Base-by-base conservation (phyloP, 1,140 invertebrate species). In the Dendroctonus valens region DNA sequence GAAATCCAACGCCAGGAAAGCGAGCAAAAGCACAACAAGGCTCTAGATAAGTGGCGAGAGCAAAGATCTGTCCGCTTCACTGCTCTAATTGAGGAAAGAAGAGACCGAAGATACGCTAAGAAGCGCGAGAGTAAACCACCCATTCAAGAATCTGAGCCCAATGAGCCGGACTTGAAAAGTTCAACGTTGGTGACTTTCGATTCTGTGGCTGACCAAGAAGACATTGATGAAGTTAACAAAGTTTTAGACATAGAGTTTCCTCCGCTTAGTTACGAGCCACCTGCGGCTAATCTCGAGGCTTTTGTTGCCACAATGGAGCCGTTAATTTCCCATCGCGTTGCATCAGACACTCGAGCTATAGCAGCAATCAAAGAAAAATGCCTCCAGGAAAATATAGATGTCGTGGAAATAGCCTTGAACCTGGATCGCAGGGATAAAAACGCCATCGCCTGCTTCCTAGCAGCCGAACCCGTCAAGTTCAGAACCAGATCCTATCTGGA, bases 401-500 rank as follows among this genome's bases (percentile, higher is more conserved):
- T 78, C 39, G 40, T 78, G 5, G 68, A 77, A 46, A 46, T 86
- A 0, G 69, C 83, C 62, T 75, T 76, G 0, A 75, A 77, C 41
- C 76, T 75, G 58, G 65, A 74, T 6, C 12, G 68, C 4, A 54
- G 73, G 11, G 62, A 74, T 5, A 78, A 77, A 72, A 75, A 83
- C 14, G 69, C 78, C 6, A 74, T 78, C 64, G 67, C 72, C 38
- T 65, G 74, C 46, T 72, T 80, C 53, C 70, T 69, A 7, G 70
- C 78, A 49, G 65, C 82, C 38, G 68, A 75, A 42, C 69, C 76
- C 15, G 66, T 82, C 46, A 77, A 79, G 67, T 77, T 77, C 65
- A 77, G 82, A 68, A 79, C 75, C 63, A 49, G 75, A 50, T 84
- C 83, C 3, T 76, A 80, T 61, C 79, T 87, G 15, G 84, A 86